Evolutionary conservation across 2,888 invertebrate genomes (phyloP).

Genomic region (Drosophila parthenogenetica): DNA sequence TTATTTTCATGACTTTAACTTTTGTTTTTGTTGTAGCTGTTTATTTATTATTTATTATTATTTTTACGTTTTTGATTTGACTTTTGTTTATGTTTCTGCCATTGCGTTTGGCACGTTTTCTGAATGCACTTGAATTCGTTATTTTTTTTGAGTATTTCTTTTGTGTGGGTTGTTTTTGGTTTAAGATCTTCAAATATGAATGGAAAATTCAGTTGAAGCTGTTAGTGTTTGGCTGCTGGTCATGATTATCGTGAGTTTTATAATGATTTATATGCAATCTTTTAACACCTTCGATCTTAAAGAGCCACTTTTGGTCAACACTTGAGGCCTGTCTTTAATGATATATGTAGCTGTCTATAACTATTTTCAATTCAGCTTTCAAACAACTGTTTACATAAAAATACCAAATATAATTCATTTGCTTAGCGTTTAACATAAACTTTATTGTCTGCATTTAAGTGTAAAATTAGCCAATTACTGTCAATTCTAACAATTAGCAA

Average conservation of each 20-base stretch:
- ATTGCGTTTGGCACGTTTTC: slow-evolving; percentile 54
- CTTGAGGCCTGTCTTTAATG: not conserved
- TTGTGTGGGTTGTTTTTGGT: slow-evolving; percentile 22
- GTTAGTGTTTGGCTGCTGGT: slow-evolving; percentile 13
- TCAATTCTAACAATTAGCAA: slow-evolving; percentile 31
- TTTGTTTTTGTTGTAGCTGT: slow-evolving; percentile 1
- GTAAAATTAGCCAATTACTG: slow-evolving; percentile 23
- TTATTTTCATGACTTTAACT: slow-evolving; percentile 37
- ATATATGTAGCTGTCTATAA: not conserved
- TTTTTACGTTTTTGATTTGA: slow-evolving; percentile 9
- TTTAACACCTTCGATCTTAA: slow-evolving; percentile 26
- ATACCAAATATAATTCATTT: not conserved
- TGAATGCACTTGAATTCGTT: slow-evolving; percentile 48
- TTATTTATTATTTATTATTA: slow-evolving; percentile 19
- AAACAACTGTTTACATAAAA: too few species aligned
- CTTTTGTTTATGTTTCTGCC: slow-evolving; percentile 28
- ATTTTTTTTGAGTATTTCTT: slow-evolving; percentile 9
- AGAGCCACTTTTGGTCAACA: slow-evolving; percentile 12
- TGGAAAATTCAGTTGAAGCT: slow-evolving; percentile 31
- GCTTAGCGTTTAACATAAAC: not conserved
- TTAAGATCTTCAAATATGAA: slow-evolving; percentile 38
- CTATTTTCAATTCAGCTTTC: too few species aligned
- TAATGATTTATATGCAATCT: slow-evolving; percentile 33
- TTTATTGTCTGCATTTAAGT: slow-evolving; percentile 5
- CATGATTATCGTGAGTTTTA: slow-evolving; percentile 43